phyloP scores from a whole-genome alignment of 2,888 invertebrate species.

The Patella ulyssiponensis region DNA sequence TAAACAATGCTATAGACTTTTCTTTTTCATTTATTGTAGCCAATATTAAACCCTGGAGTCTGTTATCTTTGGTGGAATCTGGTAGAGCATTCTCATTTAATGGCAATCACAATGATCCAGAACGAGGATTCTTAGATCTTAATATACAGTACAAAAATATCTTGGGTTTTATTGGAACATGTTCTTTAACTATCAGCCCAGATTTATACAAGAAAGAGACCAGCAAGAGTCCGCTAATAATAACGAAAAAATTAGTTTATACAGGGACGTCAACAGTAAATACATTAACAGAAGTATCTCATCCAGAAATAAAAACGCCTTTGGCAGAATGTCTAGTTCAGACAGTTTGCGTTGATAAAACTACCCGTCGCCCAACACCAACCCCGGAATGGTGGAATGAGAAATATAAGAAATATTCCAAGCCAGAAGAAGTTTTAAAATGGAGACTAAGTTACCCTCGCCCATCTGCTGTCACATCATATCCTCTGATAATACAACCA shows the following conservation, averaged over 20 bases:
- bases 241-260: conserved; percentile 23
- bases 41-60: conserved; percentile 18
- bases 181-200: conserved; percentile 14
- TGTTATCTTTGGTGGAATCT: conserved; percentile 27
- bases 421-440: background rate
- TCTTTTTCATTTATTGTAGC: background rate
- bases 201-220: conserved; percentile 22
- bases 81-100: conserved; percentile 25
- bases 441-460: background rate
- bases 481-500: conserved; percentile 17
- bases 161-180: conserved; percentile 28
- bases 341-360: conserved; percentile 27
- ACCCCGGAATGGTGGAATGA: conserved; percentile 35
- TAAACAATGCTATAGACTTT: no score
- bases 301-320: background rate
- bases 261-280: conserved; percentile 24
- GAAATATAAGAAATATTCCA: conserved; percentile 19
- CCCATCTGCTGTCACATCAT: background rate
- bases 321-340: conserved; percentile 29
- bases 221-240: conserved; percentile 24
- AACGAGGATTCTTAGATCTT: conserved; percentile 24
- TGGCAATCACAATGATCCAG: conserved; percentile 5
- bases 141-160: conserved; percentile 15
- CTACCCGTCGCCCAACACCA: conserved; percentile 23
- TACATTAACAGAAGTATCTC: conserved; percentile 17